Evolutionary conservation across 1,140 invertebrate species (phyloP), one percentile per base, ranked within the genome.

Genomic region (Charaxes varanes): DNA sequence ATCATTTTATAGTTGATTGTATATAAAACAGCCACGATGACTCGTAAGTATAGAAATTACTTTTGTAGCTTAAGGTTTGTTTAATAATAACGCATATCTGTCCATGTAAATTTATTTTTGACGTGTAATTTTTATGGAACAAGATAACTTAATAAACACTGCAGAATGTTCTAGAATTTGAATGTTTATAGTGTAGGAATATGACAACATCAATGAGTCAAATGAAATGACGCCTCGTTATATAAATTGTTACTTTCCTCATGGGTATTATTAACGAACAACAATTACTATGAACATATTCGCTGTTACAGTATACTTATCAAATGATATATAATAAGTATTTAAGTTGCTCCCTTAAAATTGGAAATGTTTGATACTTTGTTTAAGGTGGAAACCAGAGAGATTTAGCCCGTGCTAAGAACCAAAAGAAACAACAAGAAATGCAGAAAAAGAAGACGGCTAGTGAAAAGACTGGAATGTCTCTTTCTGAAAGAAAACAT

Each of bases 371-470:
- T 1, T 1, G 2, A 5, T 27, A 13, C 22, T 45, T 37, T 28
- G 31, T 82, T 79, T n/a, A 58, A 91, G 90, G 90, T 52, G 94
- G 94, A 56, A 96, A 96, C 76, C 94, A 95, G 83, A 87, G 94
- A 69, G 94, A 96, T 74, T 86, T 95, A 60, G 93, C 94, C 43
- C 87, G 94, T 36, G 88, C 88, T 46, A 95, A 95, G 76, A 91
- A 91, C 72, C 87, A 89, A 62, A 95, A 94, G 69, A 95, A 95
- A 67, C 88, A 88, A 58, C 84, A 88, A 44, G 93, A 94, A 62
- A 38, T 68, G 30, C 74, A 81, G 28, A 93, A 91, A 73, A 90
- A 87, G 47, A 91, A 91, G 77, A 87, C 66, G 59, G 86, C 87
- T 32, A 92, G 86, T 79, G 87, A 84, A 53, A 90, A 87, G 41